phyloP scores from a whole-genome alignment of 2,113 vertebrate species.

The Dunckerocampus dactyliophorus region DNA sequence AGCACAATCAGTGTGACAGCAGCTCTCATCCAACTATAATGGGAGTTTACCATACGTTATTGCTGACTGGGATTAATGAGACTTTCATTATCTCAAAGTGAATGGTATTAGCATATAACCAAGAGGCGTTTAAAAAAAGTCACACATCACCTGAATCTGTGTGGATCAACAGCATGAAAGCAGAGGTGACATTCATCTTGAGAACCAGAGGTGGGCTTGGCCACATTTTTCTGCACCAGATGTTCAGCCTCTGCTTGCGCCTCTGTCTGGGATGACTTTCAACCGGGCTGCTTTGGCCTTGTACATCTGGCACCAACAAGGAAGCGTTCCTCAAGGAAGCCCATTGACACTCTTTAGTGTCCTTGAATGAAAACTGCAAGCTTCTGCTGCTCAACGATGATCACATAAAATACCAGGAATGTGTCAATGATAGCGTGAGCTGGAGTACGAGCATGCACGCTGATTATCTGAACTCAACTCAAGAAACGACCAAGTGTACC shows the following conservation, averaged over 20 bases:
- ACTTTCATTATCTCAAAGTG: constrained; percentile 55
- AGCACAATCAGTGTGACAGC: constrained; percentile 45
- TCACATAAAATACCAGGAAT: no score
- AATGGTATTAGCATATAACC: constrained; percentile 48
- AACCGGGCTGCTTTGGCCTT: constrained; percentile 47
- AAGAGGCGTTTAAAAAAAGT: constrained; percentile 29
- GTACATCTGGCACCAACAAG: constrained; percentile 24
- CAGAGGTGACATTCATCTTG: constrained; percentile 32
- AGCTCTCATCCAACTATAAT: constrained; percentile 52
- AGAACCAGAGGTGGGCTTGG: constrained; percentile 18
- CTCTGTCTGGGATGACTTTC: constrained; percentile 28
- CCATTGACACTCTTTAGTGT: no score
- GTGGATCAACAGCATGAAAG: constrained; percentile 27
- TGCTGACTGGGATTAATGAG: constrained; percentile 58
- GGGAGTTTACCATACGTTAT: constrained; percentile 50
- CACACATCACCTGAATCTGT: constrained; percentile 26
- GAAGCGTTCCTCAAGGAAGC: no score
- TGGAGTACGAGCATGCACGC: no score
- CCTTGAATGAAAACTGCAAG: no score
- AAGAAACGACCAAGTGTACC: no score
- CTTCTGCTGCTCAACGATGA: no score
- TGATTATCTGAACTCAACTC: no score
- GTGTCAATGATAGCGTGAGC: no score
- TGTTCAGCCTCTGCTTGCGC: constrained; percentile 46
- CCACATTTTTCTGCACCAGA: constrained; percentile 40